Base-by-base conservation (phyloP, 2,113 vertebrate genomes). In the Hippocampus abdominalis region DNA sequence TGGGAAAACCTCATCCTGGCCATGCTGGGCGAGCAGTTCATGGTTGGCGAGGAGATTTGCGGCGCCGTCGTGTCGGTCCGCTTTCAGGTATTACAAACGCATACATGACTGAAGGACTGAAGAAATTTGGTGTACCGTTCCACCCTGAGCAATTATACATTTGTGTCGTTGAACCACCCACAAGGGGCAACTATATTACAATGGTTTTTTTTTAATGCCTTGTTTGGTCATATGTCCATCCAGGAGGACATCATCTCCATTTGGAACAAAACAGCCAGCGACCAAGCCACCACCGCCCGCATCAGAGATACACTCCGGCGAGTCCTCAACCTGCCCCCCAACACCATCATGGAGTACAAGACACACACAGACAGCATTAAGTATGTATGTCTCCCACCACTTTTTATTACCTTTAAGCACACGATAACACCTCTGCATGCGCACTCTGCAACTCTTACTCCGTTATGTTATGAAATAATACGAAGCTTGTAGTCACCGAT, bases 1-100 rank as follows among this genome's bases (percentile, higher is more conserved):
- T 94, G 93, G 93, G 93, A 94, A 79, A 94, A 94, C 85, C 87
- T 94, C 60, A 94, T 94, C 77, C 80, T 94, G 78, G 93, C 93
- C 29, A 93, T 94, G 90, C 76, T 94, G 49, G 93, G 93, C 20
- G 93, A 94, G 74, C 93, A 94, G 87, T 94, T 94, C 81, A 94
- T 94, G 93, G 93, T 94, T 9, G 93, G 93, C 61, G 93, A 93
- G 78, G 93, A 94, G 87, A 94, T 94, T 80, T 94, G 93, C 51
- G 93, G 93, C 0, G 93, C 92, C 7, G 93, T 94, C 11, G 93
- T 94, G 66, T 94, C 93, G 0, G 93, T 94, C 27, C 91, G 93
- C 57, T 94, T 94, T 72, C 93, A 94, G 91, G 93, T 94, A 18
- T 7, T 44, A 44, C 42, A 36, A 36, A 36, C 32, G 1, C 32